These are phyloP conservation scores for Limnephilus lunatus DNA, from an alignment of 2,888 invertebrate genomes.

Conservation along the genomic window DNA sequence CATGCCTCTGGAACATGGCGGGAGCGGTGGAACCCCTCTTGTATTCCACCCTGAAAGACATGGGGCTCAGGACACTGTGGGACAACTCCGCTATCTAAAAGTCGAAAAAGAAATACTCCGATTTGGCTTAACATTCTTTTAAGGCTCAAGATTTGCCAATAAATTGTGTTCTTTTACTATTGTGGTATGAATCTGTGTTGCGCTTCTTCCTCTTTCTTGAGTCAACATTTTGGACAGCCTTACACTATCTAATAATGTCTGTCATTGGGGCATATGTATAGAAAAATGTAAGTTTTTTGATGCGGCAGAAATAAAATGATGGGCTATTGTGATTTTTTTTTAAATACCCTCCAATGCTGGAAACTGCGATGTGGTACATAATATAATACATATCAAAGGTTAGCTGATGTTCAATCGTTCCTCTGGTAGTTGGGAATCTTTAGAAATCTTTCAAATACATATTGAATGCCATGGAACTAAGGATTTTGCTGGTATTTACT, in stretches of 20 bases:
- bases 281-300: neutral
- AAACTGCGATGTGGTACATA: neutral
- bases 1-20: constrained; percentile 97
- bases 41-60: constrained; percentile 98
- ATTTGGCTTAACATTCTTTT: neutral
- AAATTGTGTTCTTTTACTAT: neutral
- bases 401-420: no score
- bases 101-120: neutral
- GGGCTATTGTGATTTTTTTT: neutral
- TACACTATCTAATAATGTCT: neutral
- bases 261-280: neutral
- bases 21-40: constrained; percentile 95
- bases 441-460: no score
- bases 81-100: constrained; percentile 95
- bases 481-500: constrained; percentile 71
- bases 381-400: no score
- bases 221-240: neutral
- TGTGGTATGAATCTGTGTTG: neutral
- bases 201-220: neutral
- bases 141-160: neutral
- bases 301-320: neutral
- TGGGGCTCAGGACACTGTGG: constrained; percentile 98
- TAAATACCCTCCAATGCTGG: neutral
- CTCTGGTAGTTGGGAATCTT: no score
- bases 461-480: neutral